Percentiles rank a stretch among this genome's conserved stretches.
These are phyloP conservation scores for Macropis europaea DNA, from an alignment of 2,888 invertebrate genomes.

Conservation along the genomic window DNA sequence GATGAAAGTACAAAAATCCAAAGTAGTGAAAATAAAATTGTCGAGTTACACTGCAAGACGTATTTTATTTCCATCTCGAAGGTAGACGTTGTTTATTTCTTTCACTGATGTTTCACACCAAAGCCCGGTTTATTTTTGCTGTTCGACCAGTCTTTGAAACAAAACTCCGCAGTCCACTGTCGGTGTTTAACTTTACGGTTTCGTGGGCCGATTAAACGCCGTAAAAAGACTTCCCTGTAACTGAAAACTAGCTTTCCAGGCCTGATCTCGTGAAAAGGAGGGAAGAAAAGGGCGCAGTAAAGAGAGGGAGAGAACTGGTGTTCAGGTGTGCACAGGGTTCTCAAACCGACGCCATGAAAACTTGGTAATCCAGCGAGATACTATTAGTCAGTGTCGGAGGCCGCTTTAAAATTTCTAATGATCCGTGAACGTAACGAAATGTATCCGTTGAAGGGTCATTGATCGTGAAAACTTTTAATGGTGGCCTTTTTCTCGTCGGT, in stretches of 20 bases:
- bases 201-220: too few relatives aligned
- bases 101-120: too few relatives aligned
- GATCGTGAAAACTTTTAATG: conserved; percentile 40
- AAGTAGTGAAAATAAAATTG: too few relatives aligned
- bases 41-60: too few relatives aligned
- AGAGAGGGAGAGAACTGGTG: conserved; percentile 4
- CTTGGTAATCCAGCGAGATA: conserved; percentile 46
- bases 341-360: conserved; percentile 38
- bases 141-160: background rate
- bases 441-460: conserved; percentile 39
- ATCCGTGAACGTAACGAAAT: conserved; percentile 45
- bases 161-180: background rate
- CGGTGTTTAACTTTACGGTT: background rate
- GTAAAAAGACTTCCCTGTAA: background rate
- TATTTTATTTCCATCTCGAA: too few relatives aligned
- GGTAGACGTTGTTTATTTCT: too few relatives aligned
- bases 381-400: conserved; percentile 48
- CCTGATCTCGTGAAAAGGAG: too few relatives aligned
- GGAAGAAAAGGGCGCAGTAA: background rate
- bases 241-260: too few relatives aligned
- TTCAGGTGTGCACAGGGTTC: conserved; percentile 32
- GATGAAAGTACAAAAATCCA: too few relatives aligned
- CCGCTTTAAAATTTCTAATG: conserved; percentile 58
- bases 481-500: conserved; percentile 6
- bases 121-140: too few relatives aligned